Evolutionary conservation across 2,797 vertebrate species (phyloP).

Genomic region (Cottoperca gobio): DNA sequence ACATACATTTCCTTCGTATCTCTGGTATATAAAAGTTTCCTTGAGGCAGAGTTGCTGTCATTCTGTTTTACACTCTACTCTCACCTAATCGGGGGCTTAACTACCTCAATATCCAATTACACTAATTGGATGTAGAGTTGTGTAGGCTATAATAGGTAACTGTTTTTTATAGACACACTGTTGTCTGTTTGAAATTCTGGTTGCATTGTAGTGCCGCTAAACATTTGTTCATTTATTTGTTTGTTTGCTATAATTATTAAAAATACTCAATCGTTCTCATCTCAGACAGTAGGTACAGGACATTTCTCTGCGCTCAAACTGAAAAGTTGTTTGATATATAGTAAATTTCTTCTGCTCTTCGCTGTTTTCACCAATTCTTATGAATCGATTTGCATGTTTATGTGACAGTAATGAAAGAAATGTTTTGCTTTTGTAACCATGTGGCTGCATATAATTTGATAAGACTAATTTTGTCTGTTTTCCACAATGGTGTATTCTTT

Average conservation of each 20-base stretch:
- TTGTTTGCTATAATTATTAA: conserved; percentile 10
- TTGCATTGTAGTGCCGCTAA: conserved; percentile 13
- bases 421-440: not conserved
- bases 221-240: conserved; percentile 13
- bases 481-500: conserved; percentile 14
- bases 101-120: conserved; percentile 76
- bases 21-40: conserved; percentile 40
- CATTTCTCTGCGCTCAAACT: not conserved
- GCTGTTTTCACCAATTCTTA: conserved; percentile 6
- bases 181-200: conserved; percentile 38
- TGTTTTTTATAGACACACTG: conserved; percentile 53
- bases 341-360: not conserved
- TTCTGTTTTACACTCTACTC: conserved; percentile 74
- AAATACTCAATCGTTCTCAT: not conserved
- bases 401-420: conserved; percentile 25
- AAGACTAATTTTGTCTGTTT: conserved; percentile 4
- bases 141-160: conserved; percentile 65
- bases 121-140: conserved; percentile 77
- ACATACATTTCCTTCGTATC: conserved; percentile 10
- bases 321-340: conserved; percentile 11
- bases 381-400: conserved; percentile 28
- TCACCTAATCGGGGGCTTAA: conserved; percentile 79
- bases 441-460: not conserved
- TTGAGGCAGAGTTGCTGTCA: conserved; percentile 42
- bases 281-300: not conserved